Percentiles rank a stretch among this genome's conserved stretches.
phyloP scores from a whole-genome alignment of 2,113 vertebrate genomes.

The Nerophis lumbriciformis region DNA sequence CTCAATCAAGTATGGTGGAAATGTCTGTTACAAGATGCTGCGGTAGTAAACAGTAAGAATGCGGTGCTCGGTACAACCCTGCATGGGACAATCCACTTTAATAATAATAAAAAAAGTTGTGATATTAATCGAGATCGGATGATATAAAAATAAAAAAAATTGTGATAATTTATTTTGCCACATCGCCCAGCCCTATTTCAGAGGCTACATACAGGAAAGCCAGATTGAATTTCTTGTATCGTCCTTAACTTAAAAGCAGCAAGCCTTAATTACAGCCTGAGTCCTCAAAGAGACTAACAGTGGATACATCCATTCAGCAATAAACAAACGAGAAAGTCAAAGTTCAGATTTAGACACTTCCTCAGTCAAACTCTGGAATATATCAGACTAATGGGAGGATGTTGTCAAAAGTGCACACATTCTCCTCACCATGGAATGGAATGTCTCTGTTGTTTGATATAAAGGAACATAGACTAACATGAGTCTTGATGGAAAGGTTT shows the following conservation, averaged over 20 bases:
- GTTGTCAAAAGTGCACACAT: slow-evolving; percentile 15
- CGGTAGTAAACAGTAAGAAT: too few species aligned
- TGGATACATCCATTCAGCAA: slow-evolving; percentile 35
- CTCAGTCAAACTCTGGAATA: slow-evolving; percentile 39
- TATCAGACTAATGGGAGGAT: slow-evolving; percentile 46
- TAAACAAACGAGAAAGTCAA: slow-evolving; percentile 43
- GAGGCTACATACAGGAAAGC: slow-evolving; percentile 19
- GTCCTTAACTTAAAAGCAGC: slow-evolving; percentile 37
- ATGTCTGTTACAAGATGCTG: too few species aligned
- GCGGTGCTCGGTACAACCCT: too few species aligned
- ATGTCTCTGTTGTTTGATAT: slow-evolving; percentile 17
- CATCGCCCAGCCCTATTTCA: neutral
- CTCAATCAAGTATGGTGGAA: too few species aligned
- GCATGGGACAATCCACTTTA: too few species aligned
- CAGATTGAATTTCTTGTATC: slow-evolving; percentile 26
- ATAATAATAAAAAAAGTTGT: too few species aligned
- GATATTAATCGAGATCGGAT: too few species aligned
- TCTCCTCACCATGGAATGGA: slow-evolving; percentile 15
- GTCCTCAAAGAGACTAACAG: slow-evolving; percentile 36
- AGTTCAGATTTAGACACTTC: slow-evolving; percentile 30
- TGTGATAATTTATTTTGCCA: too few species aligned
- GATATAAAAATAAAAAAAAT: too few species aligned
- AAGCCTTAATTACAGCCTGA: slow-evolving; percentile 48
- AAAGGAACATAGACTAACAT: slow-evolving; percentile 2
- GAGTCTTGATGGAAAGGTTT: slow-evolving; percentile 21